Base-by-base conservation (phyloP, 2,797 vertebrate genomes). In the Microhierax caerulescens region DNA sequence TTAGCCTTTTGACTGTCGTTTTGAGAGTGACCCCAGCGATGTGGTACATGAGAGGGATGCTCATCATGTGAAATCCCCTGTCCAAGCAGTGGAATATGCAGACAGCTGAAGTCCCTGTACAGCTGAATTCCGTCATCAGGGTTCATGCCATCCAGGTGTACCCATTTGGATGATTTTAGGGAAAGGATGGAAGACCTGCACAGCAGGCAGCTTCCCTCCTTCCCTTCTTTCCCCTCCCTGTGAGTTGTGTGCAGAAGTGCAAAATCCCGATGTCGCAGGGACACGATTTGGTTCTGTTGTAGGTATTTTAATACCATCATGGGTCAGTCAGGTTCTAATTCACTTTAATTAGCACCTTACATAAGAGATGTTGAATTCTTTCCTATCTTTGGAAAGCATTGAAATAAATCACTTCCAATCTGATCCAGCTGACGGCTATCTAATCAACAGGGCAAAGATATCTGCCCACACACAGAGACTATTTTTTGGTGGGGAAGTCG, bases 271-370 rank as follows among this genome's bases (percentile, higher is more conserved):
- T 77, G 89, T 96, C 81, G 30, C 41, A 81, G 48, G 27, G 37
- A 59, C 37, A 64, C 17, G 28, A 5, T 56, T 48, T 65, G 8
- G 24, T 82, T 85, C 68, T 92, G 51, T 18, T 76, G 9, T n/a
- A 85, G 54, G 68, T 43, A 56, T 91, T 92, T 83, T 93, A 65
- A 77, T 56, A 68, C 37, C 18, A 37, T 54, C 30, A 11, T 43
- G 39, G 36, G n/a, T 89, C 45, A 67, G 13, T 50, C 56, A 65
- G 15, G 41, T 91, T 86, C 56, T 94, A 87, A 95, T 15, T 82
- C 7, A 14, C 19, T 96, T 93, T 90, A 90, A 96, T 93, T 88
- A 95, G 22, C 48, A 73, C 37, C 27, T 85, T 80, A 63, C 8
- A 19, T 64, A 70, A 37, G 20, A 73, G 48, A 74, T 85, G 34